Conservation (phyloP, 2,797 vertebrate species). For the Mastacembelus armatus region DNA sequence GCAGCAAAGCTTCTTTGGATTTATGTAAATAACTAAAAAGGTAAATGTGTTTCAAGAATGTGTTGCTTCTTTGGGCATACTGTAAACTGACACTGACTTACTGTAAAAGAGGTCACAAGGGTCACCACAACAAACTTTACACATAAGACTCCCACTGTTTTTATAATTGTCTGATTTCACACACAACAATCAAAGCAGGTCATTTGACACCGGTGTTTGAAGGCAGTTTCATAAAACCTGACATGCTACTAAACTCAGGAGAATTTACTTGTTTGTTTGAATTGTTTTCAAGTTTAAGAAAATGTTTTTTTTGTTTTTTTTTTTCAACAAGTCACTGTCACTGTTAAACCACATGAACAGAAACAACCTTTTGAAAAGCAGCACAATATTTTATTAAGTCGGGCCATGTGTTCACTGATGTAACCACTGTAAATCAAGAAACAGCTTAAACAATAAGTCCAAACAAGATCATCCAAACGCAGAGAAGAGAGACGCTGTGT, state of each 20-base stretch:
- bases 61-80: too few relatives aligned
- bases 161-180: too few relatives aligned
- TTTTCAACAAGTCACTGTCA: neutral
- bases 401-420: constrained; percentile 9
- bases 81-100: too few relatives aligned
- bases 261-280: too few relatives aligned
- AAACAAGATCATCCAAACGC: constrained; percentile 13
- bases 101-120: too few relatives aligned
- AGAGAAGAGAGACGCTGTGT: neutral
- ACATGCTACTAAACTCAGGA: too few relatives aligned
- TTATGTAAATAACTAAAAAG: too few relatives aligned
- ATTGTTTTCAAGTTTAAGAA: neutral
- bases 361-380: constrained; percentile 5
- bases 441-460: constrained; percentile 12
- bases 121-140: too few relatives aligned
- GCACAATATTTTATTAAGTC: constrained; percentile 13
- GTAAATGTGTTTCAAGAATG: too few relatives aligned
- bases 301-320: neutral
- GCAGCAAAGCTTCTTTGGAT: too few relatives aligned
- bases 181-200: neutral
- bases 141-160: too few relatives aligned
- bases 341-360: neutral
- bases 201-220: neutral
- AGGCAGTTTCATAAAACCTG: neutral
- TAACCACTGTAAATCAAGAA: constrained; percentile 34